phyloP scores from a whole-genome alignment of 2,113 vertebrate genomes.

The Polyodon spathula region DNA sequence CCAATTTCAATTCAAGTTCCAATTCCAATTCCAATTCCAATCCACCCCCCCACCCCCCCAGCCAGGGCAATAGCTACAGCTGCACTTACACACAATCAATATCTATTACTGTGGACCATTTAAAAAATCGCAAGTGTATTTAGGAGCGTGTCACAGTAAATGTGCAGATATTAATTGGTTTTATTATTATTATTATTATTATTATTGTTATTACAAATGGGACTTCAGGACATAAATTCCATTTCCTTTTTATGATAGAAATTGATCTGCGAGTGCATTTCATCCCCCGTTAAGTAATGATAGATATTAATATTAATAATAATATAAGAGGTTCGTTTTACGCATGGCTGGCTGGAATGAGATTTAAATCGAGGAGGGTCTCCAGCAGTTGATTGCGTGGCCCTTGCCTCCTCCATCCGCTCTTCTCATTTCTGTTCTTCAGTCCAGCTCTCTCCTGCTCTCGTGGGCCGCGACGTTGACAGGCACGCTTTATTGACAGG shows the following conservation, averaged over 20 bases:
- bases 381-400: constrained; percentile 28
- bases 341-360: constrained; percentile 38
- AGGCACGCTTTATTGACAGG: too few species aligned
- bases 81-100: too few species aligned
- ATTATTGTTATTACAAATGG: constrained; percentile 49
- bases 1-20: too few species aligned
- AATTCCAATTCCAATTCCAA: too few species aligned
- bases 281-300: constrained; percentile 31
- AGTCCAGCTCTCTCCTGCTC: constrained; percentile 6
- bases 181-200: constrained; percentile 52
- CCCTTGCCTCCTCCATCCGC: constrained; percentile 16
- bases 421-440: constrained; percentile 5
- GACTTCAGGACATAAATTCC: constrained; percentile 37
- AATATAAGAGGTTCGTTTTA: constrained; percentile 34
- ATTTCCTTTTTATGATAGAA: constrained; percentile 46
- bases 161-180: constrained; percentile 42
- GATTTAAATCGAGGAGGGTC: constrained; percentile 41
- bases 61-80: too few species aligned
- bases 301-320: constrained; percentile 31
- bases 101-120: constrained; percentile 37
- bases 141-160: constrained; percentile 41
- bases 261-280: constrained; percentile 45
- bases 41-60: too few species aligned
- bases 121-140: constrained; percentile 34
- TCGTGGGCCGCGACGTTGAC: neutral